These are phyloP conservation scores for Tetranychus urticae DNA, from an alignment of 1,140 invertebrate genomes.

Conservation along the genomic window DNA sequence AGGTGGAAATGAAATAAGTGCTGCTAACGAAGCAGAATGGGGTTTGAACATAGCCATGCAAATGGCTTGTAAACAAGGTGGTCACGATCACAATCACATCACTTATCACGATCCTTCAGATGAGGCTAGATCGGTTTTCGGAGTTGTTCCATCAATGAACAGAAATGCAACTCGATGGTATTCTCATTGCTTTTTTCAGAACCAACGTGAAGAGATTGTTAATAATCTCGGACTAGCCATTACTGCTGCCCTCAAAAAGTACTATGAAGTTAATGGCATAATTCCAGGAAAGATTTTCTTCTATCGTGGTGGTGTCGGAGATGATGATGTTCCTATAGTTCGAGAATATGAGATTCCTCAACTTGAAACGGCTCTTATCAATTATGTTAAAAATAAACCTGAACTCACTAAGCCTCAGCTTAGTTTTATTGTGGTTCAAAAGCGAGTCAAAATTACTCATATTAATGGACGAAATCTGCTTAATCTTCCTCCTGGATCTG, in stretches of 20 bases:
- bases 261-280: constrained; percentile 26
- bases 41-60: constrained; percentile 53
- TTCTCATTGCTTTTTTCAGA: constrained; percentile 41
- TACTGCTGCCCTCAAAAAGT: constrained; percentile 36
- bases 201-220: constrained; percentile 42
- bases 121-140: constrained; percentile 35
- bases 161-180: constrained; percentile 47
- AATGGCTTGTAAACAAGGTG: constrained; percentile 87
- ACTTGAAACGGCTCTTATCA: constrained; percentile 32
- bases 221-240: constrained; percentile 46
- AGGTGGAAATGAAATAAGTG: constrained; percentile 18
- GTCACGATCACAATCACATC: constrained; percentile 61
- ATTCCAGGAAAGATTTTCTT: constrained; percentile 56
- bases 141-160: constrained; percentile 60
- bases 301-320: constrained; percentile 73
- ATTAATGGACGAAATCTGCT: constrained; percentile 15
- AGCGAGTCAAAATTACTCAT: constrained; percentile 56
- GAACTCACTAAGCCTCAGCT: constrained; percentile 29
- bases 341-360: constrained; percentile 53
- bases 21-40: constrained; percentile 38
- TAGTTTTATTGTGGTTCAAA: constrained; percentile 62
- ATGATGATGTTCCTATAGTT: constrained; percentile 49
- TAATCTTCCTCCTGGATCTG: constrained; percentile 47
- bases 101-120: constrained; percentile 49
- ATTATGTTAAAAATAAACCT: constrained; percentile 24